These are phyloP conservation scores for Volucella inflata DNA, from an alignment of 2,888 invertebrate species.

Conservation along the genomic window DNA sequence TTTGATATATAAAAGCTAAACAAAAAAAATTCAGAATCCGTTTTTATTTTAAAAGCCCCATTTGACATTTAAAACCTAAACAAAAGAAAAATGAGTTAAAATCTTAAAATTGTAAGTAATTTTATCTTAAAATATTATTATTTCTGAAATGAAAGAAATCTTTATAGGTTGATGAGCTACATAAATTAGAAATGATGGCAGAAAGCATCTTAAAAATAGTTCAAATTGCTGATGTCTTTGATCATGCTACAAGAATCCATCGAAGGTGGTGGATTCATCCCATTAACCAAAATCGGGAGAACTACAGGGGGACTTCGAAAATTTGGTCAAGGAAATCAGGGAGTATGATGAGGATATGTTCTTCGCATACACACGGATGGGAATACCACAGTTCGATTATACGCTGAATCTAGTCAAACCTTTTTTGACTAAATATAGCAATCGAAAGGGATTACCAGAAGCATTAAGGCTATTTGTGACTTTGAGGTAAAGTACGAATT, in stretches of 20 bases:
- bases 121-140: no score
- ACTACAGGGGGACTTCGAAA: conserved; percentile 9
- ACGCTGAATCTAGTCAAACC: no score
- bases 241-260: neutral
- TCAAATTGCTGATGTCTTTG: conserved; percentile 2
- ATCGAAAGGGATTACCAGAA: no score
- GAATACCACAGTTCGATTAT: conserved; percentile 11
- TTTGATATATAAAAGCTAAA: no score
- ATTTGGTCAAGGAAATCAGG: neutral
- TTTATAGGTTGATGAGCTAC: neutral
- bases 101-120: no score
- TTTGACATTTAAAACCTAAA: no score
- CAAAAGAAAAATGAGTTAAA: no score
- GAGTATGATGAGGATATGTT: conserved; percentile 2
- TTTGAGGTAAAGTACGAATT: neutral
- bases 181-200: neutral
- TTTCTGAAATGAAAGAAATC: no score
- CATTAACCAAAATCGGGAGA: neutral
- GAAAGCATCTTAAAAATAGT: neutral
- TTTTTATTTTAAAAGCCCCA: no score
- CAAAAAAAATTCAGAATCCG: no score
- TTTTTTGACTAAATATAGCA: no score
- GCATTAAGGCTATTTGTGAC: neutral
- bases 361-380: conserved; percentile 5
- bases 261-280: conserved; percentile 20